phyloP scores from a whole-genome alignment of 2,888 invertebrate species.

The Allolobophora icterica region DNA sequence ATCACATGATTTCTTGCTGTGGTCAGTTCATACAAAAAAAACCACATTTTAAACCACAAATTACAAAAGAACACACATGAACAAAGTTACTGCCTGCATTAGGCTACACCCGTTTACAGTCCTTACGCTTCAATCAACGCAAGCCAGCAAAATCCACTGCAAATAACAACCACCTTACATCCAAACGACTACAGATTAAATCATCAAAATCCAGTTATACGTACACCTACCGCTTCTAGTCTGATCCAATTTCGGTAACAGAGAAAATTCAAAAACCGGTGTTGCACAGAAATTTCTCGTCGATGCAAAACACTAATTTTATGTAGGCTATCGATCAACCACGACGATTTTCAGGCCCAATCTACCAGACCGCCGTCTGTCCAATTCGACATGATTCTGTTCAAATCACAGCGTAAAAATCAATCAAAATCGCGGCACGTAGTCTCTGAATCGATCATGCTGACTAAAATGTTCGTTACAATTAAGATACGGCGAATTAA shows the following conservation, averaged over 20 bases:
- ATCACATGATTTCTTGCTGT: not conserved
- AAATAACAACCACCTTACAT: not conserved
- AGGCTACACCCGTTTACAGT: not conserved
- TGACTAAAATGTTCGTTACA: not conserved
- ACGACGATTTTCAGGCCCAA: not conserved
- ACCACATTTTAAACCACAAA: not conserved
- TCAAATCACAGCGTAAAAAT: not conserved
- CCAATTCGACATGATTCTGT: not conserved
- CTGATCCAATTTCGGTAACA: not conserved
- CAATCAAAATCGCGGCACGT: not conserved
- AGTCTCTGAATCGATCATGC: conserved; percentile 9
- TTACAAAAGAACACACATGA: not conserved
- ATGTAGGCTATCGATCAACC: conserved; percentile 5
- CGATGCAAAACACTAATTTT: not conserved
- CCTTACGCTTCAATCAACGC: not conserved
- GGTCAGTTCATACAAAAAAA: not conserved
- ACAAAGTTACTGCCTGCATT: not conserved
- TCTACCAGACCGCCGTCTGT: not conserved
- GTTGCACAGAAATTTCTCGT: not conserved
- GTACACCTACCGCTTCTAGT: not conserved
- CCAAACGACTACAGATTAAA: not conserved
- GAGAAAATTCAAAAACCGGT: not conserved
- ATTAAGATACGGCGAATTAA: conserved; percentile 17
- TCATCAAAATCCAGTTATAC: not conserved
- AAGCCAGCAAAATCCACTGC: not conserved